These are phyloP conservation scores for Amyelois transitella DNA, from an alignment of 1,140 invertebrate species.

Conservation along the genomic window DNA sequence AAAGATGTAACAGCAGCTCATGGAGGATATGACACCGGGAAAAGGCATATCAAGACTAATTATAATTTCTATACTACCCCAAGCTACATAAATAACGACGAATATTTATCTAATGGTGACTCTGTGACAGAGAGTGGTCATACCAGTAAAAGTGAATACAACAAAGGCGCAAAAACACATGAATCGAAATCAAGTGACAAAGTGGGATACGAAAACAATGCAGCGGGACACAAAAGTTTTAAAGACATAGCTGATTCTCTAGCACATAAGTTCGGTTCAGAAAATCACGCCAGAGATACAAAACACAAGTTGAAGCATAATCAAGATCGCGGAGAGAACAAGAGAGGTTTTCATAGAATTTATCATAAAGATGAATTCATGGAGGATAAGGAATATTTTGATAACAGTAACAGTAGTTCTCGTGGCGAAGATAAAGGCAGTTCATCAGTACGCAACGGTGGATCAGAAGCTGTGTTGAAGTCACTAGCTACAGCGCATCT, in stretches of 20 bases:
- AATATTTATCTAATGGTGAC: conserved; percentile 9
- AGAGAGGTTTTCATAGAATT: conserved; percentile 79
- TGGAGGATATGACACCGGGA: conserved; percentile 20
- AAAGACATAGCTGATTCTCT: conserved; percentile 54
- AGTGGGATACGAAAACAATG: conserved; percentile 17
- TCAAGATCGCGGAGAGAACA: conserved; percentile 78
- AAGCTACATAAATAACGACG: neutral
- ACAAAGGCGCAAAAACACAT: conserved; percentile 21
- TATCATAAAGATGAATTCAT: conserved; percentile 84
- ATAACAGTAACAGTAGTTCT: conserved; percentile 63
- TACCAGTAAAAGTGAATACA: conserved; percentile 21
- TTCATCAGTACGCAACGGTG: conserved; percentile 31
- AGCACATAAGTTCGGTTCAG: conserved; percentile 47
- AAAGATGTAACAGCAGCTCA: neutral
- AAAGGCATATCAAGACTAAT: conserved; percentile 14
- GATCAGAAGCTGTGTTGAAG: conserved; percentile 32
- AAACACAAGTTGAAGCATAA: conserved; percentile 32
- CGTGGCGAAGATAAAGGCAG: conserved; percentile 36
- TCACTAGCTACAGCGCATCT: conserved; percentile 28
- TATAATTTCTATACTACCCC: neutral
- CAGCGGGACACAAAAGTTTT: conserved; percentile 32
- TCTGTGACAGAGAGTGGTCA: conserved; percentile 19
- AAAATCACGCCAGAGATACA: conserved; percentile 35
- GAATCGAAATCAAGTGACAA: conserved; percentile 16
- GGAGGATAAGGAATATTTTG: conserved; percentile 81